Base-by-base conservation (phyloP, 1,140 invertebrate genomes). In the Bombus balteatus region DNA sequence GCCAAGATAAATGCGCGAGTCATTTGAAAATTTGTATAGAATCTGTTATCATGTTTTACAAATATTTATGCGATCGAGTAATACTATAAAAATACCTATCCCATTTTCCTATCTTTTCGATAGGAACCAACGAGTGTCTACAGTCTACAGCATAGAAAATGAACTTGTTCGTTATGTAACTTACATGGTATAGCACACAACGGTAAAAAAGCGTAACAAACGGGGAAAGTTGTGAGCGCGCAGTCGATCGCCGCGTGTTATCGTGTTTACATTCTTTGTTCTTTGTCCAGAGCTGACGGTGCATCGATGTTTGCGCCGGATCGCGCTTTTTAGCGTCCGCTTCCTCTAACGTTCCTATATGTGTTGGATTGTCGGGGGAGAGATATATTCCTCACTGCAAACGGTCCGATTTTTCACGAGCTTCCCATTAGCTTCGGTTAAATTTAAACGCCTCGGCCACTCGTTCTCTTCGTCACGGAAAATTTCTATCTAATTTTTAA, bases 181-280 rank as follows among this genome's bases (percentile, higher is more conserved):
- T 57, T 37, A n/a, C 66, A 53, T 53, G 18, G 47, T 22, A 18
- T 53, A 34, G 53, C 34, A 34, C 34, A 43, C n/a, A 8, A 41
- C 28, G 41, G 43, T 25, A 62, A 81, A 85, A 81, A 85, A 85
- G 15, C 37, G 18, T 59, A 82, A 53, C 81, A 76, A 82, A 78
- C 73, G 81, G 68, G 73, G 83, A 87, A 87, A 87, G 75, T 83
- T 41, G 25, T 43, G 85, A 22, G 62, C 57, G 66, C 47, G 10
- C 28, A 34, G 43, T 59, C 85, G 53, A 80, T 39, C 77, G 62
- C 34, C 41, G 72, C 39, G 37, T 70, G 81, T 90, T 90, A 90
- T 89, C 89, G 80, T 87, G 88, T 90, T 89, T 90, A 89, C 88
- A 90, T 90, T 89, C 85, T 90, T 90, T 90, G 88, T 90, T 90